Percentiles rank a stretch among this genome's conserved stretches.
Evolutionary conservation across 2,888 invertebrate genomes (phyloP).

Genomic region (Ceriagrion tenellum): DNA sequence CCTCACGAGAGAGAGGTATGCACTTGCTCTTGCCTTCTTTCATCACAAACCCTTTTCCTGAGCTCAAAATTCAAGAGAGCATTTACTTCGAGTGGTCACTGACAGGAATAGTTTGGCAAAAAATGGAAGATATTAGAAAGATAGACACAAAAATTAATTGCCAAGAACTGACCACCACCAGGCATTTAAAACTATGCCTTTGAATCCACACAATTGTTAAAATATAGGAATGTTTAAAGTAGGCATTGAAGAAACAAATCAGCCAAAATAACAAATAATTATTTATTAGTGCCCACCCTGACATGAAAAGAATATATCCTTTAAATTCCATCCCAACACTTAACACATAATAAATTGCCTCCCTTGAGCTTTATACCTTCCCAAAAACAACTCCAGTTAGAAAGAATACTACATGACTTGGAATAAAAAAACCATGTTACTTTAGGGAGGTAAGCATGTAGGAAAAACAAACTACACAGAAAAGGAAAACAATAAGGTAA

Average conservation of each 20-base stretch:
- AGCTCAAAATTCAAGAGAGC: not conserved
- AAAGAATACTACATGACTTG: not conserved
- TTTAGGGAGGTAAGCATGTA: not conserved
- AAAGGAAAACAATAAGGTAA: not conserved
- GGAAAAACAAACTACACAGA: not conserved
- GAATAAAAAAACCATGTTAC: not conserved
- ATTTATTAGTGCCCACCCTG: not conserved
- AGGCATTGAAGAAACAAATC: not conserved
- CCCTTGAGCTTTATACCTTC: not conserved
- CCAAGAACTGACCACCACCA: conserved; percentile 10
- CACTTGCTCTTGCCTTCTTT: conserved; percentile 26
- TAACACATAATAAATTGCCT: not conserved
- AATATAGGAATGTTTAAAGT: not conserved
- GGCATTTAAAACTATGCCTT: not conserved
- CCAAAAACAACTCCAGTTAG: not conserved
- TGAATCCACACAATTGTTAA: not conserved
- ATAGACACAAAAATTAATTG: not conserved
- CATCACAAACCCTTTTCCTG: not conserved
- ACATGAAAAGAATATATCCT: not conserved
- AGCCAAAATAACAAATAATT: not conserved
- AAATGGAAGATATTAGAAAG: not conserved
- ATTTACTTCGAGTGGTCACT: not conserved
- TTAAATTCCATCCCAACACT: not conserved
- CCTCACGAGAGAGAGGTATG: not conserved
- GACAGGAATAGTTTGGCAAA: not conserved